Evolutionary conservation across 2,888 invertebrate genomes (phyloP).

Genomic region (Dromius quadrimaculatus): DNA sequence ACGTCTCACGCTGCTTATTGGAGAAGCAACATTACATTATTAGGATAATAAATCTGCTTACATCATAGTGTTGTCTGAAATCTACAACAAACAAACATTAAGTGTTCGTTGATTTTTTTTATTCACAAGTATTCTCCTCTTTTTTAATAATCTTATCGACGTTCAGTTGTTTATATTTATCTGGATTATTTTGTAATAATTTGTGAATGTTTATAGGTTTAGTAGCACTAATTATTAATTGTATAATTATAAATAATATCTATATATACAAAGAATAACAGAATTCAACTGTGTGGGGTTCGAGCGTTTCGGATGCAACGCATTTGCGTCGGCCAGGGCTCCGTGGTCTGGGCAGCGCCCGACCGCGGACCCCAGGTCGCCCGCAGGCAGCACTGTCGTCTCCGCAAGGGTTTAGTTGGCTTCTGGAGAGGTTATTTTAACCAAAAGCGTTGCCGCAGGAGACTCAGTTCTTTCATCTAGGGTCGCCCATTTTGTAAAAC

Average conservation of each 20-base stretch:
- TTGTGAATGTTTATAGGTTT: slow-evolving; percentile 47
- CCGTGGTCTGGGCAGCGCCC: slow-evolving; percentile 25
- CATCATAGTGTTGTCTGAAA: slow-evolving; percentile 27
- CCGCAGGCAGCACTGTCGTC: slow-evolving; percentile 72
- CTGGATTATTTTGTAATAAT: slow-evolving; percentile 41
- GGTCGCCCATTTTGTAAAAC: slow-evolving; percentile 52
- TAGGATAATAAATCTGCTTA: slow-evolving; percentile 20
- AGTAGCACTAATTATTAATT: slow-evolving; percentile 43
- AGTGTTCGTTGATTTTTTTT: slow-evolving; percentile 19
- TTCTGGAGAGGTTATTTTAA: slow-evolving; percentile 86
- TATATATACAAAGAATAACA: slow-evolving; percentile 33
- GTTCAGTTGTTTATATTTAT: slow-evolving; percentile 37
- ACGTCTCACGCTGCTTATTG: slow-evolving; percentile 57
- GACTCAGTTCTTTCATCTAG: slow-evolving; percentile 56
- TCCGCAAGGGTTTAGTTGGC: slow-evolving; percentile 81
- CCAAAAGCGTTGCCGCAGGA: slow-evolving; percentile 81
- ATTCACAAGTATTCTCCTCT: slow-evolving; percentile 26
- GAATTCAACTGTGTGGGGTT: slow-evolving; percentile 53
- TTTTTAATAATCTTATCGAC: slow-evolving; percentile 30
- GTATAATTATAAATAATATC: slow-evolving; percentile 35
- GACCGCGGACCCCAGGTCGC: slow-evolving; percentile 26
- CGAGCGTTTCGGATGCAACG: slow-evolving; percentile 41
- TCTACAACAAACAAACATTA: slow-evolving; percentile 33
- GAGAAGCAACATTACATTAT: slow-evolving; percentile 8
- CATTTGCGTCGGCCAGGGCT: slow-evolving; percentile 52